Evolutionary conservation across 2,888 invertebrate species (phyloP), one percentile per base, ranked within the genome.

Genomic region (Patella ulyssiponensis): DNA sequence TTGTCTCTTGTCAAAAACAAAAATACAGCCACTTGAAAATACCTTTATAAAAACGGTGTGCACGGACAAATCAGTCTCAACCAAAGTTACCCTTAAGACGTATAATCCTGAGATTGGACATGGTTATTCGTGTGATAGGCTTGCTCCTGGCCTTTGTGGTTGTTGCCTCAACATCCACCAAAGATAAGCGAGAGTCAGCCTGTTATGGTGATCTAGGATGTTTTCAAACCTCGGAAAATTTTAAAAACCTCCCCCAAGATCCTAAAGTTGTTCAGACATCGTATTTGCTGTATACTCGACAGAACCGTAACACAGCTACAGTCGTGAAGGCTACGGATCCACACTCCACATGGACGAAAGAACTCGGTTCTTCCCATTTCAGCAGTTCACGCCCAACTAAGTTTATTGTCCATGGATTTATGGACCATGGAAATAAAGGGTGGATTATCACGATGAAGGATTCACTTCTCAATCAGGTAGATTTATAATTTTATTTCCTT

Each of bases 391-490:
- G 78, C 71, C 64, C 75, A 56, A 82, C 81, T 27, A 83, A 83
- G 72, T 56, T 84, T 71, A 75, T 84, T 54, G 70, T 80, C 14
- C 87, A 87, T 53, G 86, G 87, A 3, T 87, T 78, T 69, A 15
- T 82, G 17, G 79, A 84, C 74, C 80, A 51, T 20, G 84, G 79
- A 23, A 53, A 73, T 11, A 78, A 76, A 3, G 58, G 73, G 0
- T 85, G 85, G 85, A 20, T 85, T 4, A 23, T 54, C 0, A 23
- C 58, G 15, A 77, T 84, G 79, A 79, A 78, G 11, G 72, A 75
- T 9, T 85, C 82, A 33, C 80, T 86, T 0, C 77, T 86, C 7
- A 81, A 80, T 27, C 82, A 82, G 83, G 86, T 85, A 44, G 44
- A 44, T 9, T 9, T 44, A 9, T 33, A 33, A 33, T 5, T 5